Evolutionary conservation across 2,113 vertebrate genomes (phyloP).

Genomic region (Oxyura jamaicensis): DNA sequence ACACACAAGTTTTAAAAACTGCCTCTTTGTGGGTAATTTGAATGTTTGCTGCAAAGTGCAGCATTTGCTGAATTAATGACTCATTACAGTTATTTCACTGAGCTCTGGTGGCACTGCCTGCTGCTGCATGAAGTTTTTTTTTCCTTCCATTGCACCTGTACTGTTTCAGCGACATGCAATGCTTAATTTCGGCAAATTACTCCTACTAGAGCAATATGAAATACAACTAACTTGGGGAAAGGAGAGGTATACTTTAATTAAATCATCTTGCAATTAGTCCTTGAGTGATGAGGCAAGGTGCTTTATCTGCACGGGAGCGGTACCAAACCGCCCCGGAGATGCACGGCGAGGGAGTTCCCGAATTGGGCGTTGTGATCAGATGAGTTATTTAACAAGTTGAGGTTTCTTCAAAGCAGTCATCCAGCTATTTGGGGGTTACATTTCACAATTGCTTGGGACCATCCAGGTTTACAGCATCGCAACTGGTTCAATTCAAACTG

Average conservation of each 20-base stretch:
- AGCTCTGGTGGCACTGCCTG: constrained; percentile 64
- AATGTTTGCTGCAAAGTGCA: constrained; percentile 56
- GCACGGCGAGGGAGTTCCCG: background rate
- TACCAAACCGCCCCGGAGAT: constrained; percentile 4
- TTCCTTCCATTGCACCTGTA: constrained; percentile 72
- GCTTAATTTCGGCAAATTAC: constrained; percentile 78
- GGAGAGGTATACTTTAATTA: constrained; percentile 81
- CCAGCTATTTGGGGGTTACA: background rate
- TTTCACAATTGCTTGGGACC: background rate
- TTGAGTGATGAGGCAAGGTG: constrained; percentile 80
- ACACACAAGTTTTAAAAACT: constrained; percentile 44
- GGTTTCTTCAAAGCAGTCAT: background rate
- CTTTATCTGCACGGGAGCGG: constrained; percentile 46
- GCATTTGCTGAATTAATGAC: constrained; percentile 67
- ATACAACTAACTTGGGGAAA: constrained; percentile 80
- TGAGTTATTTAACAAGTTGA: background rate
- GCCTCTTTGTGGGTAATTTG: constrained; percentile 50
- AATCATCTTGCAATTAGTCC: constrained; percentile 81
- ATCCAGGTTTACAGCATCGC: background rate
- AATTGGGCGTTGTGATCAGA: background rate
- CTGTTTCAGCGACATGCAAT: background rate
- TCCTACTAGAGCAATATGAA: constrained; percentile 82
- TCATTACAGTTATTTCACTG: constrained; percentile 49
- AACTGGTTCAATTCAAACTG: background rate
- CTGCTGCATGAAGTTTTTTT: constrained; percentile 55